phyloP scores from a whole-genome alignment of 2,113 vertebrate genomes.

The Lampris incognitus region DNA sequence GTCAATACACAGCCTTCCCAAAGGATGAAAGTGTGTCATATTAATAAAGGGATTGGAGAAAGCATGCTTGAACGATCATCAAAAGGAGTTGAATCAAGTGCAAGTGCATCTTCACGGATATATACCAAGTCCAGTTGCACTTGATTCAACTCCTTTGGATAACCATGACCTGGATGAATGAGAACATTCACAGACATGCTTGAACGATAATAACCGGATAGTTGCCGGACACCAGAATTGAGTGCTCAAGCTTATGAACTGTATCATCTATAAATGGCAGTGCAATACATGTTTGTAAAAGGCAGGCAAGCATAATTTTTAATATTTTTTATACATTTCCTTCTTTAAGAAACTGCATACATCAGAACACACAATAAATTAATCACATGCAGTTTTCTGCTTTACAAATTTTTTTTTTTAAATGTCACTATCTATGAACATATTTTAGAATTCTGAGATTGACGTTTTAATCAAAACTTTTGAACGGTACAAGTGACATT shows the following conservation, averaged over 20 bases:
- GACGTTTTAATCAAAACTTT: slow-evolving; percentile 70
- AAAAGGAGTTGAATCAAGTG: too few species aligned
- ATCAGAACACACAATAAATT: slow-evolving; percentile 93
- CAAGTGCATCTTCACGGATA: too few species aligned
- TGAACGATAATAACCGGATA: neutral
- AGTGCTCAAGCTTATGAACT: neutral
- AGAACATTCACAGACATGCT: neutral
- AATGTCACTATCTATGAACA: slow-evolving; percentile 89
- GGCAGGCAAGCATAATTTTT: slow-evolving; percentile 24
- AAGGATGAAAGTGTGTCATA: neutral
- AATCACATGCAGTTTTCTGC: slow-evolving; percentile 93
- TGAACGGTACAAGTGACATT: slow-evolving; percentile 74
- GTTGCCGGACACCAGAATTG: neutral
- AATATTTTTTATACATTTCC: slow-evolving; percentile 76
- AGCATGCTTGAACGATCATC: neutral
- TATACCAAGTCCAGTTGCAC: too few species aligned
- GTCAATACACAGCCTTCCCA: neutral
- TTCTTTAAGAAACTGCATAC: slow-evolving; percentile 93
- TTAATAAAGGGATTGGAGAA: neutral
- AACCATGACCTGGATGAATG: too few species aligned
- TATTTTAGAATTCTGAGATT: slow-evolving; percentile 80
- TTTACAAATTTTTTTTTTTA: slow-evolving; percentile 87
- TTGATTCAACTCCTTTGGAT: too few species aligned
- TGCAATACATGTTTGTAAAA: slow-evolving; percentile 4
- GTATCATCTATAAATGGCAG: neutral